These are phyloP conservation scores for Mionectes olivaceus DNA, from an alignment of 2,797 vertebrate species.

Conservation along the genomic window DNA sequence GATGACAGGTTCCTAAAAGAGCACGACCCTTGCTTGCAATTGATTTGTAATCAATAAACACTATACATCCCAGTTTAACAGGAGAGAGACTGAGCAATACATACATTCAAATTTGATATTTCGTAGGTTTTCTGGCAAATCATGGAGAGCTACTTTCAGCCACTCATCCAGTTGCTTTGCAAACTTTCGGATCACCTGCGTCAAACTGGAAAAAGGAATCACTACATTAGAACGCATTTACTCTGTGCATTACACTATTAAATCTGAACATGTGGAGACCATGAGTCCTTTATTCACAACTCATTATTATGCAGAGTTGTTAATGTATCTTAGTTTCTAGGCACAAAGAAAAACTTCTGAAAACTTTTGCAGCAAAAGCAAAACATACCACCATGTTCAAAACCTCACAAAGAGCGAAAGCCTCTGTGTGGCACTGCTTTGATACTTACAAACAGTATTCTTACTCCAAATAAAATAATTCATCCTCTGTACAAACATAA, in stretches of 20 bases:
- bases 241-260: neutral
- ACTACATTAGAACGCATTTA: neutral
- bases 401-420: neutral
- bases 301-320: neutral
- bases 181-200: conserved; percentile 98
- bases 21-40: conserved; percentile 5
- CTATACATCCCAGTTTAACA: neutral
- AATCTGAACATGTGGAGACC: neutral
- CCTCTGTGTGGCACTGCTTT: neutral
- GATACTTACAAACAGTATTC: neutral
- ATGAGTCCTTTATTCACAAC: neutral
- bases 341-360: neutral
- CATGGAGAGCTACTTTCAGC: conserved; percentile 96
- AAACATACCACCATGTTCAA: neutral
- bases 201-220: conserved; percentile 85
- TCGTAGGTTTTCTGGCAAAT: conserved; percentile 96
- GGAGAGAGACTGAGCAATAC: conserved; percentile 49
- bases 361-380: neutral
- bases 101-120: conserved; percentile 98
- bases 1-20: neutral
- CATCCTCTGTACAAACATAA: neutral
- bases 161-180: conserved; percentile 99
- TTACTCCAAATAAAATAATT: neutral
- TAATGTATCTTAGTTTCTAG: neutral
- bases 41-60: conserved; percentile 2